Evolutionary conservation across 2,113 vertebrate species (phyloP).

Genomic region (Lonchura striata): DNA sequence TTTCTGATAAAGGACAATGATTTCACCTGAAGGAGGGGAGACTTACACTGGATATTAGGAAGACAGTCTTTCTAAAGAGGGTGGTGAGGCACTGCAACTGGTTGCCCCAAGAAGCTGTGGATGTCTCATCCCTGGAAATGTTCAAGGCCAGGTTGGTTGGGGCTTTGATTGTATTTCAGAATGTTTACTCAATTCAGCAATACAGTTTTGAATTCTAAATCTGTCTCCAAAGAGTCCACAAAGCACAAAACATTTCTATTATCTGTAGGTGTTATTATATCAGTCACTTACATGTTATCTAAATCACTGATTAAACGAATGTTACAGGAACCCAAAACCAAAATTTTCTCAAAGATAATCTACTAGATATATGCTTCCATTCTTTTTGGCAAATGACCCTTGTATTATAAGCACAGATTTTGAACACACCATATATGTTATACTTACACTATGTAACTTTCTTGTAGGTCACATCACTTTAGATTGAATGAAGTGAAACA

Average conservation of each 20-base stretch:
- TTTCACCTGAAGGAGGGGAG: neutral
- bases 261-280: neutral
- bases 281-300: accelerated
- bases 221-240: neutral
- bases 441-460: neutral
- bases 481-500: neutral
- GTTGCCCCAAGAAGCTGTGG: neutral
- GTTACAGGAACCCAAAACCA: neutral
- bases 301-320: neutral
- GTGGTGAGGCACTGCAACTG: neutral
- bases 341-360: neutral
- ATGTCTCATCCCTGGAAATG: neutral
- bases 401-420: neutral
- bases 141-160: neutral
- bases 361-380: neutral
- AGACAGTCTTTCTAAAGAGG: neutral
- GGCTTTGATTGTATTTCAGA: neutral
- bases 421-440: neutral
- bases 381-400: neutral
- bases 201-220: neutral
- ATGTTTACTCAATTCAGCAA: neutral
- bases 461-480: neutral
- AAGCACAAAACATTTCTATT: neutral
- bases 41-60: neutral
- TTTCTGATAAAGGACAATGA: neutral